Conservation (phyloP, 2,888 invertebrate species). For the Punctoribates punctum region DNA sequence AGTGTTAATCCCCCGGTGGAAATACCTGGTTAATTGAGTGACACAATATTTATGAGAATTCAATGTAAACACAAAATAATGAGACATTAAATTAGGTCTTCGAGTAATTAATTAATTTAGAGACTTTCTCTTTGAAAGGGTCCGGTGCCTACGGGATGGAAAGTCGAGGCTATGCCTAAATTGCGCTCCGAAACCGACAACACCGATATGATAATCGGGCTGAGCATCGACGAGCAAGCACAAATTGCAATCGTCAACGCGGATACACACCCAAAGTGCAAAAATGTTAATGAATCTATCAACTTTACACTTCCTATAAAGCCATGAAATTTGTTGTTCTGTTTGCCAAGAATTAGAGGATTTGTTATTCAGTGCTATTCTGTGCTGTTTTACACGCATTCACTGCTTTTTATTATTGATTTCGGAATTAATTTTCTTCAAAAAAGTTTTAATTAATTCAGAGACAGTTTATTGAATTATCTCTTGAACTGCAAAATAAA, state of each 20-base stretch:
- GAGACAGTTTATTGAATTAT: too few species aligned
- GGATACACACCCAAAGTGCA: background rate
- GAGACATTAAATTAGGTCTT: background rate
- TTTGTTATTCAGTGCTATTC: too few species aligned
- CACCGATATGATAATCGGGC: conserved; percentile 31
- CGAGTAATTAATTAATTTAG: background rate
- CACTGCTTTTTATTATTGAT: too few species aligned
- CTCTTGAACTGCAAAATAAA: too few species aligned
- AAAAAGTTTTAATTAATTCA: too few species aligned
- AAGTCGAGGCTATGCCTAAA: conserved; percentile 10
- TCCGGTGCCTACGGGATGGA: conserved; percentile 40
- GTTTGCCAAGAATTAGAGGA: too few species aligned
- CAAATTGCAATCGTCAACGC: conserved; percentile 5
- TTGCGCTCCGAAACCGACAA: background rate
- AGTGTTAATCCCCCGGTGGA: too few species aligned
- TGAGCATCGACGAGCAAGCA: conserved; percentile 26
- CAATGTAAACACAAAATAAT: background rate
- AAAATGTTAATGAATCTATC: background rate
- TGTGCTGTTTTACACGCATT: too few species aligned
- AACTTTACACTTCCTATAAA: conserved; percentile 13
- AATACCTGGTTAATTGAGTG: too few species aligned
- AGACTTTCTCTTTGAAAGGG: background rate
- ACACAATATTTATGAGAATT: too few species aligned
- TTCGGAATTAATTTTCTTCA: too few species aligned
- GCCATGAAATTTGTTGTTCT: too few species aligned